Evolutionary conservation across 30 jellyfish, hydroid and myxozoan species (phyloP), one percentile per base, ranked within the genome.

Genomic region (Hydra vulgaris): DNA sequence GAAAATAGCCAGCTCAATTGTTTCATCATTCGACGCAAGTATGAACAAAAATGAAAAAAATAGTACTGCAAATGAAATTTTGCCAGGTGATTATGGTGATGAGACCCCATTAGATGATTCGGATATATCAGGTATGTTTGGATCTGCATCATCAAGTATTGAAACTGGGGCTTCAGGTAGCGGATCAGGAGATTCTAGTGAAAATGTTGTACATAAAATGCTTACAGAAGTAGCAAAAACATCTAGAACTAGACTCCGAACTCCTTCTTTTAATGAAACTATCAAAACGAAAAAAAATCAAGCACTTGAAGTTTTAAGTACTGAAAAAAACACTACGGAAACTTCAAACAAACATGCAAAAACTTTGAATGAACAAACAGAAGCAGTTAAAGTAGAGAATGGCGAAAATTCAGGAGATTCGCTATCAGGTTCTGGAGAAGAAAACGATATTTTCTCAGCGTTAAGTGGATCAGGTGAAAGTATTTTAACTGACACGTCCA

Each of bases 1-100:
- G 89, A 95, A 94, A 79, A 91, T 94, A 17, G 96, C 88, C 27
- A 94, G 99, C 74, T 94, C 99, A 1, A 88, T 94, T 55, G 99
- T 96, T 3, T 81, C 95, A 15, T 94, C 99, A 27, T 94, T 82
- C 71, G 99, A 94, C 71, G 89, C 95, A 17, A 87, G 97, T n/a
- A 53, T 94, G 83, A 84, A 88, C 19, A 74, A 77, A 24, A 67
- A 83, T 17, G 81, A 74, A 16, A 54, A 53, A 12, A 1, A 27
- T 76, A 72, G 66, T 27, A 80, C 70, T 8, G 20, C 71, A 1
- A 61, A 74, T 53, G 87, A 80, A 1, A 70, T 80, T 23, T 68
- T 80, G 55, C 86, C 86, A 53, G 89, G 85, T n/a, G 85, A 78
- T 40, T 78, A 78, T 66, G 85, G 85, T 8, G 95, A 85, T 40